Evolutionary conservation across 2,113 vertebrate genomes (phyloP).

Genomic region (Mus pahari): DNA sequence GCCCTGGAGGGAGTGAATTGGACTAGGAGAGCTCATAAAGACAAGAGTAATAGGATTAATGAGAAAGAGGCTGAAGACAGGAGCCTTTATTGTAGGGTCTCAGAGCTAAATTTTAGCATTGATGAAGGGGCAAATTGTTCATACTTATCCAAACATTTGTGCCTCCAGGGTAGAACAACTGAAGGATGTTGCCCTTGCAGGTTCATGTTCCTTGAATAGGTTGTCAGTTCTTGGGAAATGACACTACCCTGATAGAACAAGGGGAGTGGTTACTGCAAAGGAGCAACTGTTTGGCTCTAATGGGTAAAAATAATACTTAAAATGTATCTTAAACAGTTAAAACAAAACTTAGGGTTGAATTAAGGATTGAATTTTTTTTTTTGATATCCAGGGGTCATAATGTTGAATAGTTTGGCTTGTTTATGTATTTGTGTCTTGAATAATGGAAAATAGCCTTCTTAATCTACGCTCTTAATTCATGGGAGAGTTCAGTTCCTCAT

Average conservation of each 20-base stretch:
- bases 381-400: neutral
- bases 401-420: conserved; percentile 17
- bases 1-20: conserved; percentile 84
- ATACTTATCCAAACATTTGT: conserved; percentile 72
- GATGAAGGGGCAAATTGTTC: conserved; percentile 87
- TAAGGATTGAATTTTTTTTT: neutral
- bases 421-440: neutral
- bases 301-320: neutral
- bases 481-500: neutral
- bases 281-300: neutral
- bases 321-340: conserved; percentile 8
- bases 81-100: conserved; percentile 86
- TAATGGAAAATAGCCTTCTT: neutral
- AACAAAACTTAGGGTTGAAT: neutral
- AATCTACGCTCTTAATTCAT: neutral
- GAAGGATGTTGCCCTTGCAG: conserved; percentile 51
- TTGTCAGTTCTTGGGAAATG: conserved; percentile 30
- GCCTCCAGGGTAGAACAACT: conserved; percentile 76
- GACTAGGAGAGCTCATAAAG: conserved; percentile 88
- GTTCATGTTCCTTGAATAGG: conserved; percentile 20
- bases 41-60: conserved; percentile 89
- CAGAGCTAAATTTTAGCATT: conserved; percentile 85
- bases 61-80: conserved; percentile 85
- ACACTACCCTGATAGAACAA: neutral
- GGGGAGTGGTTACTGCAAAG: neutral